These are phyloP conservation scores for Varecia variegata DNA, from an alignment of 2,797 vertebrate genomes.

Conservation along the genomic window DNA sequence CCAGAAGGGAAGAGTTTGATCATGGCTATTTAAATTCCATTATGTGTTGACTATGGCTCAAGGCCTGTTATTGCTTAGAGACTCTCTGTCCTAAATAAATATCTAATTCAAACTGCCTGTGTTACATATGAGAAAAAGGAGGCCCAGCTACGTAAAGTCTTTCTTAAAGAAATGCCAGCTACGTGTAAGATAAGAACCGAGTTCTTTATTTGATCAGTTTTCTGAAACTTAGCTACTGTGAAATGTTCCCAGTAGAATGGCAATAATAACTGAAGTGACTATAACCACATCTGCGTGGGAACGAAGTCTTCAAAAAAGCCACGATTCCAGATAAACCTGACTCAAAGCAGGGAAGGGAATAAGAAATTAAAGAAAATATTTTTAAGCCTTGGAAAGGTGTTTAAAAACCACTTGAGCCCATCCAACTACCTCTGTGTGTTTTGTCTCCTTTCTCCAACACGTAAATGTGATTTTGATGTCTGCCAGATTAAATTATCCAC, in stretches of 20 bases:
- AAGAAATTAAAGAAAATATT: conserved; percentile 37
- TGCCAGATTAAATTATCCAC: conserved; percentile 69
- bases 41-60: background rate
- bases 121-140: background rate
- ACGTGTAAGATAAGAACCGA: background rate
- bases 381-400: background rate
- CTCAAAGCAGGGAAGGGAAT: background rate
- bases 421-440: background rate
- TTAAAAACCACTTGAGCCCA: conserved; percentile 35
- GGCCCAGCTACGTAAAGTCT: background rate
- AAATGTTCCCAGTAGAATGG: background rate
- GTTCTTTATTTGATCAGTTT: background rate
- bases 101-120: background rate
- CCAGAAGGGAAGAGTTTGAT: background rate
- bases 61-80: background rate
- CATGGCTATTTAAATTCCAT: background rate
- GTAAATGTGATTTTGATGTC: conserved; percentile 73
- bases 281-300: background rate
- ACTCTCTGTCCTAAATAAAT: background rate
- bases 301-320: background rate
- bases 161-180: background rate
- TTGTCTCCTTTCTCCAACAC: conserved; percentile 49
- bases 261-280: background rate
- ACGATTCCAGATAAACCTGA: background rate
- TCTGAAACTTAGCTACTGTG: background rate